Evolutionary conservation across 1,140 invertebrate species (phyloP), one percentile per base, ranked within the genome.

Genomic region (Drosophila lacteicornis): DNA sequence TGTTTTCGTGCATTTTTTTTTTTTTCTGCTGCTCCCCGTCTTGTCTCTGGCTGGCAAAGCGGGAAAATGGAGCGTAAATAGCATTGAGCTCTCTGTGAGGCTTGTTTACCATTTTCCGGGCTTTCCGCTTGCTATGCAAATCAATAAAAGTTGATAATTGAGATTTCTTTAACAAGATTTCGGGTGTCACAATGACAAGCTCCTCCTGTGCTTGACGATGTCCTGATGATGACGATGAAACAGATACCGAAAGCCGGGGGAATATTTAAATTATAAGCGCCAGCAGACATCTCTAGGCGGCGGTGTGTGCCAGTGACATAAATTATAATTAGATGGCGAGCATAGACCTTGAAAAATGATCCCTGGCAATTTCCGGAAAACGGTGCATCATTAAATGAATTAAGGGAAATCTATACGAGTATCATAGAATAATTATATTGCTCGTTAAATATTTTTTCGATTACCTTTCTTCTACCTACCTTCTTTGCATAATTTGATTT

Each of bases 91-190:
- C 76, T 56, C 38, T 55, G 57, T 53, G 50, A 53, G 69, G 73
- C 80, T 77, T 83, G 84, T 77, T 88, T 83, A 80, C 76, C 76
- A 77, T 83, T 82, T 87, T 65, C 33, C 50, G 42, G 71, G 71
- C 46, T 56, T 50, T 67, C 46, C 49, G 76, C 71, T 75, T 70
- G 74, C 80, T 75, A 71, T 73, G 83, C 84, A 87, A 87, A 87
- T 87, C 83, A 88, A 87, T 87, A 88, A 87, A 87, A 83, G 83
- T 88, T 88, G 84, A 87, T 87, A 87, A 87, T 87, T 87, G 84
- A 87, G 83, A 87, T 87, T 87, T 88, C 83, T 88, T 88, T 83
- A 88, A 84, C 84, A 84, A 87, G 83, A 87, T 87, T 87, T 88
- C 61, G 84, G 80, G 74, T 88, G 84, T 88, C 84, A 80, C 86